A percentile compares a stretch with the other conserved stretches of the same genome.
Conservation (phyloP, 2,113 vertebrate genomes). For the Bos taurus region DNA sequence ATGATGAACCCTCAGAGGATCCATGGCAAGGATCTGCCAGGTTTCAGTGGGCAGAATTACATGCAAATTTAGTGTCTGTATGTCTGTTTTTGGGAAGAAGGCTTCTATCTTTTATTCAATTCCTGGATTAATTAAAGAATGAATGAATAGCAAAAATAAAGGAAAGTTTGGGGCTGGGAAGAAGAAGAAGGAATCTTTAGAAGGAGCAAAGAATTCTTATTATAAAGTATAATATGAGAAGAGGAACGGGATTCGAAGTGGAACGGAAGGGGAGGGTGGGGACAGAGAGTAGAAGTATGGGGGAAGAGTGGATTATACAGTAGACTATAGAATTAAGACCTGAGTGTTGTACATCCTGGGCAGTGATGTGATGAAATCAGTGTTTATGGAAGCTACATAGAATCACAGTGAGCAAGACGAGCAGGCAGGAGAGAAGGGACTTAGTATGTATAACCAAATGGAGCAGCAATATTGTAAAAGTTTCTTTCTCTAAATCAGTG, state of each 20-base stretch:
- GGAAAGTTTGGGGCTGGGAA: neutral
- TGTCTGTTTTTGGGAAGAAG: neutral
- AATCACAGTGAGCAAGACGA: neutral
- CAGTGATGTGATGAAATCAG: neutral
- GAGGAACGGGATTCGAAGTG: neutral
- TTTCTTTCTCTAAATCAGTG: neutral
- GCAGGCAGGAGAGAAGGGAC: neutral
- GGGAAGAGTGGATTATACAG: neutral
- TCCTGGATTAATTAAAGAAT: neutral
- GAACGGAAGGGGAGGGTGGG: accelerated
- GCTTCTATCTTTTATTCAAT: neutral
- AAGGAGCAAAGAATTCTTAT: neutral
- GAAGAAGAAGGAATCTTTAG: neutral
- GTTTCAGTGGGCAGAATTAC: neutral
- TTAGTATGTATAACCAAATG: neutral
- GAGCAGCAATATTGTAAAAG: neutral
- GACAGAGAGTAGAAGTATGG: neutral
- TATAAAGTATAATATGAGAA: neutral
- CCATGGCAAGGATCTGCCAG: neutral
- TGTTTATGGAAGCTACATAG: neutral
- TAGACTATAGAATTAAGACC: neutral
- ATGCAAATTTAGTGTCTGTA: no score
- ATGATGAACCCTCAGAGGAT: neutral
- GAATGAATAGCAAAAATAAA: neutral
- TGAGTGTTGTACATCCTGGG: neutral